Base-by-base conservation (phyloP, 2,797 vertebrate genomes). In the Steatocranus sp. region DNA sequence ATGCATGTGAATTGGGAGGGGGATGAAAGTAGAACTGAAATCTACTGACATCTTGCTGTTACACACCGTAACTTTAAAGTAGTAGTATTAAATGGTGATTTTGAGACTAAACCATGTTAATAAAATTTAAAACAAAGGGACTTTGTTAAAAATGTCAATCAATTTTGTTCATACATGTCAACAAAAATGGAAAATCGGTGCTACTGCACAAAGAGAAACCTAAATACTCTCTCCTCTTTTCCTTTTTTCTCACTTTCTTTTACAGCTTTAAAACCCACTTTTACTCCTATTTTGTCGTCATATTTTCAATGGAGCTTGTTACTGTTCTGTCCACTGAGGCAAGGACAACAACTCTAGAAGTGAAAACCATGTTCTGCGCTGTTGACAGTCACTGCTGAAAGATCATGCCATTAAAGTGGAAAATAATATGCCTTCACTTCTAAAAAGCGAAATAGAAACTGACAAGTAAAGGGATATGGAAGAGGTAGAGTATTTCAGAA, bases 351-450 rank as follows among this genome's bases (percentile, higher is more conserved):
- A 80, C 51, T 76, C 43, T 8, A 46, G 79, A 88, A 85, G 85
- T 83, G 54, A 91, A 93, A 93, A 83, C 23, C 77, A 74, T 81
- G 89, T 85, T 85, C 66, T 46, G 56, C 80, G 82, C 78, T 92
- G 88, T 88, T 91, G 93, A 94, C 90, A 93, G 92, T 91, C 86
- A 73, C 84, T 85, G 88, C 88, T 85, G 82, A 92, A 83, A 91
- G 86, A 92, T 91, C 76, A 83, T 91, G 79, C 88, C 86, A 90
- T 92, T 91, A 93, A 92, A 93, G 81, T 93, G 87, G 86, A 94
- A 93, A 93, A 92, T 92, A 92, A 94, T 92, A 93, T 81, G 88
- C 73, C 80, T 91, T 83, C 81, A 76, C 3, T 1, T 91, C 83
- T 86, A 88, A 86, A 89, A 94, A 87, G 75, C 48, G 34, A 88